These are phyloP conservation scores for Nezara viridula DNA, from an alignment of 2,888 invertebrate genomes.

Conservation along the genomic window DNA sequence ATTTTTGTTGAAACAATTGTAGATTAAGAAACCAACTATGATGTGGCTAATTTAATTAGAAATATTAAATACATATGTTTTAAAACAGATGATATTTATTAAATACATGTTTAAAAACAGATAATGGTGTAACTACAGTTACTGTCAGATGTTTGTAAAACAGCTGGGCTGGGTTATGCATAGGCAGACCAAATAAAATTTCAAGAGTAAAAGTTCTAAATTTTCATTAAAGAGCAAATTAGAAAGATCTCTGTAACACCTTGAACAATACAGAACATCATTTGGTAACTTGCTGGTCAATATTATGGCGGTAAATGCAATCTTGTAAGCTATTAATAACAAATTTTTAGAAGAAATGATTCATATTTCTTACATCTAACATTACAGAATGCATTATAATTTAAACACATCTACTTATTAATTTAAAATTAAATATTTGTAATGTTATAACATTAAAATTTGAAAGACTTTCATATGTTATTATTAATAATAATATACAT, in stretches of 20 bases:
- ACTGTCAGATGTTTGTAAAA: no score
- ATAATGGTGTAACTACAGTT: no score
- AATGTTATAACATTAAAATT: slow-evolving; percentile 39
- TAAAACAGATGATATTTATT: no score
- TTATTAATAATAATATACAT: slow-evolving; percentile 16
- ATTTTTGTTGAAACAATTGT: neutral
- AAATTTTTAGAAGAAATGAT: slow-evolving; percentile 8
- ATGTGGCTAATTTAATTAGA: neutral
- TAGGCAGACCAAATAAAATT: slow-evolving; percentile 8
- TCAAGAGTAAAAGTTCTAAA: neutral
- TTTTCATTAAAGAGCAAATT: neutral
- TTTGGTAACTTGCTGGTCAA: neutral
- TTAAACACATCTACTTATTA: slow-evolving; percentile 40
- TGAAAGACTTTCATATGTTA: slow-evolving; percentile 45
- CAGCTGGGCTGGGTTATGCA: no score
- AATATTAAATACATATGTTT: neutral
- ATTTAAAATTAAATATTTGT: slow-evolving; percentile 46
- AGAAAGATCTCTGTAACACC: neutral
- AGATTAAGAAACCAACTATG: neutral
- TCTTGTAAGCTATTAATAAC: neutral
- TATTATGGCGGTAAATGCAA: neutral
- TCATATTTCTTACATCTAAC: slow-evolving; percentile 31
- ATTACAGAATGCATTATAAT: slow-evolving; percentile 37
- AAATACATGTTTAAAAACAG: neutral
- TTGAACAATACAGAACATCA: neutral